Base-by-base conservation (phyloP, 2,113 vertebrate species). In the Orycteropus afer region DNA sequence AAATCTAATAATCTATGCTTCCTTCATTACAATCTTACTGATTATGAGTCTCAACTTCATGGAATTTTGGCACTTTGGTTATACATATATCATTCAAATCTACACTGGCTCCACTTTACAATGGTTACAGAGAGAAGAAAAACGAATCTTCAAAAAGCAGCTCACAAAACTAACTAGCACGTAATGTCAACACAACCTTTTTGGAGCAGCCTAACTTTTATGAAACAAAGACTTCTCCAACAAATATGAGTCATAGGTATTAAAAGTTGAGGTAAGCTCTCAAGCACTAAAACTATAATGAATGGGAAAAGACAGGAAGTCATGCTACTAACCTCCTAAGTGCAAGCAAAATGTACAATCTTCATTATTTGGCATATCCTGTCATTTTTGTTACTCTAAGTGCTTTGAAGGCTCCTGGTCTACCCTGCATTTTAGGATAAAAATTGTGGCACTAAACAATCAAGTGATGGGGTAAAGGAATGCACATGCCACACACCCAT, bases 1-100 rank as follows among this genome's bases (percentile, higher is more conserved):
- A 86, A 97, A 92, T 87, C 65, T 95, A 97, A 88, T 59, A 84
- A 94, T 51, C 53, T 71, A 59, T 91, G 8, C 61, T 57, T 81
- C 80, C 22, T 92, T 92, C 77, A 95, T 74, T 88, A 94, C 91
- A 90, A 74, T 83, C 11, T 51, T 93, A 92, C 17, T 90, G 37
- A 79, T 67, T 85, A 85, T 47, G 32, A 88, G 81, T n/a, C 74
- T 91, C 83, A 91, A 89, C 5, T 12, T 80, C 69, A 65, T 0
- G 63, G 51, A 89, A 93, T 69, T 93, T 91, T 94, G 57, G 47
- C 83, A 80, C 40, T 57, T 83, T 84, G n/a, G 40, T 89, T 82
- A 80, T 45, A 67, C 49, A 87, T 74, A 88, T 25, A 93, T 86
- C 55, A 86, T 93, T 93, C 22, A 34, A 93, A 94, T 92, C 29